Base-by-base conservation (phyloP, 37 sponge, comb jelly and placozoan species). In the Halisarca cf. caerulea region DNA sequence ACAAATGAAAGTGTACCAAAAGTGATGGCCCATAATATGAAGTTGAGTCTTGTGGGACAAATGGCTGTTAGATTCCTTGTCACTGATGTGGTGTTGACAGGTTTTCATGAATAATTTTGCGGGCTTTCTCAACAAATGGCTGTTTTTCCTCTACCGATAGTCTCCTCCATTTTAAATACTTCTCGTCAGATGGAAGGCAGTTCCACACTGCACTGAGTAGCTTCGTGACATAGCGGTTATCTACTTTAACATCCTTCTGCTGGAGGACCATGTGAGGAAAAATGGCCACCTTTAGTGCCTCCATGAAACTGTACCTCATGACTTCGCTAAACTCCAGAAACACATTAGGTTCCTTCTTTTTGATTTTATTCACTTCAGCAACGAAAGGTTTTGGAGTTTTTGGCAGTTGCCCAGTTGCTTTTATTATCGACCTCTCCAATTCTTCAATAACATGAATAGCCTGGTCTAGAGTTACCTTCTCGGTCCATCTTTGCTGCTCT, bases 201-300 rank as follows among this genome's bases (percentile, higher is more conserved):
- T 68, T 68, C 69, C 69, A 68, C 1, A 68, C 69, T 6, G 69
- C 69, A 68, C 69, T 68, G 15, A 68, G 69, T 3, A 68, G 69
- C 35, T 68, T 68, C 3, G 69, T 68, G 35, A 68, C 69, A 4
- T 68, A 34, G 4, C 69, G 69, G 34, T 68, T 68, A 34, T 68
- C 69, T 1, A 68, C 35, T 34, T 68, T 68, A 1, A 68, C 33
- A 34, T 68, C 33, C 4, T 7, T 28, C 35, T 68, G 69, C 69
- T 68, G 35, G 33, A 34, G 35, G 32, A 34, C 69, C 27, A 68
- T 7, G 33, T 68, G 35, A 9, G 69, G 69, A 17, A 28, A 68
- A 3, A 68, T 34, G 27, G 69, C 35, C 69, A 8, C 35, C 69
- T 68, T 68, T 34, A 68, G 30, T 4, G 35, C 69, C 30, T 68